phyloP scores from a whole-genome alignment of 2,113 vertebrate species.

The Eonycteris spelaea region DNA sequence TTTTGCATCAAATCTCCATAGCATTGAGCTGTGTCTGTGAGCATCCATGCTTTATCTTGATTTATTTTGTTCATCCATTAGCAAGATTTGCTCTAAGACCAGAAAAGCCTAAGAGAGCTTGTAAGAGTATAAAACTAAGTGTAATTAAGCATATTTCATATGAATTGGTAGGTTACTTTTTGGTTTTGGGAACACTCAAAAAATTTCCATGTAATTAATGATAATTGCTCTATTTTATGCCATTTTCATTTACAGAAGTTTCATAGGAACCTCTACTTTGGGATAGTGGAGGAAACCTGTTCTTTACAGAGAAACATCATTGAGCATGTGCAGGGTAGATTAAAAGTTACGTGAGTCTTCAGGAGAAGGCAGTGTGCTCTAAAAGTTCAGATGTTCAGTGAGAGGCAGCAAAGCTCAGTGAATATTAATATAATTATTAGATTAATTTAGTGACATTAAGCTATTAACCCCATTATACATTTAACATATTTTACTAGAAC shows the following conservation, averaged over 20 bases:
- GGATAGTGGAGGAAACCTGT: not conserved
- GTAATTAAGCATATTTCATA: no score
- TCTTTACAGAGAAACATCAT: slow-evolving; percentile 73
- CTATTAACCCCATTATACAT: not conserved
- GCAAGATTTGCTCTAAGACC: no score
- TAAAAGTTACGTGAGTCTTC: not conserved
- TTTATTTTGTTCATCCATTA: no score
- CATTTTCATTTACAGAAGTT: not conserved
- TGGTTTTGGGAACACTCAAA: no score
- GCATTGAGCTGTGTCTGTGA: no score
- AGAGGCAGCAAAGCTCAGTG: not conserved
- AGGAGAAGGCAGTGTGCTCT: not conserved
- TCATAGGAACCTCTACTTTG: not conserved
- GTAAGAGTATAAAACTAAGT: no score
- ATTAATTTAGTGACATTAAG: not conserved
- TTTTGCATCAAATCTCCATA: no score
- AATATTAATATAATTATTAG: not conserved
- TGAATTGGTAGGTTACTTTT: no score
- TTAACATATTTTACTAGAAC: not conserved
- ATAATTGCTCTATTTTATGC: no score
- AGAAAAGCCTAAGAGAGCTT: no score
- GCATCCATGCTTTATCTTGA: no score
- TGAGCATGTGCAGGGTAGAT: fast-evolving
- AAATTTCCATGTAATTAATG: no score
- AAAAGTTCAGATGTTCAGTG: not conserved